Conservation (phyloP, 1,140 invertebrate genomes). For the Leptinotarsa undecemlineata region DNA sequence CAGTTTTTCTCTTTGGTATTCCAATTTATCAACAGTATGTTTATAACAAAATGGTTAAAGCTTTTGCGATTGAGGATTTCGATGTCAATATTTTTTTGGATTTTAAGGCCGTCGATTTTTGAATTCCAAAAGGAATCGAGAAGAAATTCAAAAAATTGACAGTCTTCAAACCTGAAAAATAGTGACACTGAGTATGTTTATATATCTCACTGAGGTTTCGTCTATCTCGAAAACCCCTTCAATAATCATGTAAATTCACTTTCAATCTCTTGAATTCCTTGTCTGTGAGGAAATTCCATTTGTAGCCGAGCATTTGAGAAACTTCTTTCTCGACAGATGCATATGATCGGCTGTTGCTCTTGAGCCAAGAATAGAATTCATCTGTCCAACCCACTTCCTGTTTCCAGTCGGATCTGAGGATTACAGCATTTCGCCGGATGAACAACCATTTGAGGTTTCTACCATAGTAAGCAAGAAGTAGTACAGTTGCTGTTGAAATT, state of each 20-base stretch:
- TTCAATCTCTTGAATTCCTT: constrained; percentile 65
- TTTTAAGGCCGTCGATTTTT: too few species aligned
- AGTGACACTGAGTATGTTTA: too few species aligned
- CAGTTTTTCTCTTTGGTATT: too few species aligned
- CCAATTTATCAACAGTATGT: too few species aligned
- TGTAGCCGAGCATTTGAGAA: constrained; percentile 67
- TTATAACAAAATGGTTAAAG: too few species aligned
- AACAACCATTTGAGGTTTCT: constrained; percentile 68
- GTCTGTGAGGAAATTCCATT: constrained; percentile 76
- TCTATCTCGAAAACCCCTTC: not conserved
- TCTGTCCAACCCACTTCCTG: constrained; percentile 65
- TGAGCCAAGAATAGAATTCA: constrained; percentile 72
- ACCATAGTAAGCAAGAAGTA: constrained; percentile 71
- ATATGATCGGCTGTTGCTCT: constrained; percentile 64
- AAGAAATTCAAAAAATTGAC: too few species aligned
- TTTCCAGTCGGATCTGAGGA: constrained; percentile 73
- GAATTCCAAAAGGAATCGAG: too few species aligned
- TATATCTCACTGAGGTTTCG: too few species aligned
- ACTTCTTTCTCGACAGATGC: constrained; percentile 70
- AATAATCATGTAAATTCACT: constrained; percentile 39
- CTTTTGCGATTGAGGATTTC: too few species aligned
- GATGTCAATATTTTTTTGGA: too few species aligned
- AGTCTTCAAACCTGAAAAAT: too few species aligned
- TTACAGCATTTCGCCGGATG: constrained; percentile 73
- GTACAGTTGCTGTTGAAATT: constrained; percentile 77